A percentile compares a stretch with the other conserved stretches of the same genome.
Evolutionary conservation across 2,113 vertebrate species (phyloP).

Genomic region (Maccullochella peelii): DNA sequence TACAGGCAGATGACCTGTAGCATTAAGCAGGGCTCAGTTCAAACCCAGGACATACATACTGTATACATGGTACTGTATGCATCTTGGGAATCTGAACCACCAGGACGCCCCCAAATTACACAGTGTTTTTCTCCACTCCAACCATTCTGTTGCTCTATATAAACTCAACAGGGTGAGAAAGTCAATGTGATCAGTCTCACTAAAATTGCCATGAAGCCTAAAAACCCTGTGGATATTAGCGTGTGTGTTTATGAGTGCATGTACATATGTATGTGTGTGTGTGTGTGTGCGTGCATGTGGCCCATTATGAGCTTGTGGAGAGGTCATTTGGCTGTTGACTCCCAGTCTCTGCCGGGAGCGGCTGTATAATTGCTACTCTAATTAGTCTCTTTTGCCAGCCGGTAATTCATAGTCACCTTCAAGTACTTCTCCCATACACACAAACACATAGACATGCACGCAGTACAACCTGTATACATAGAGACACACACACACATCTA

Average conservation of each 20-base stretch:
- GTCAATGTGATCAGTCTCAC: slow-evolving; percentile 50
- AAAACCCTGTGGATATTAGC: slow-evolving; percentile 22
- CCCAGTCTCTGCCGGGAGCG: slow-evolving; percentile 70
- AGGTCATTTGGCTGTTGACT: slow-evolving; percentile 80
- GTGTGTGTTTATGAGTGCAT: background rate
- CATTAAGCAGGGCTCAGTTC: background rate
- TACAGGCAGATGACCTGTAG: background rate
- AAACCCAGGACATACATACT: background rate
- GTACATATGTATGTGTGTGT: slow-evolving; percentile 14
- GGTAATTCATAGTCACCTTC: slow-evolving; percentile 81
- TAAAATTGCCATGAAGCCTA: slow-evolving; percentile 31
- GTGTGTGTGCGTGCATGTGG: slow-evolving; percentile 28
- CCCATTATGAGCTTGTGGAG: slow-evolving; percentile 69
- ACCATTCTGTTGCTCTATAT: slow-evolving; percentile 13
- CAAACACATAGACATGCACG: background rate
- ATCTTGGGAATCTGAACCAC: background rate
- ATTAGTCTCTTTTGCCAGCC: slow-evolving; percentile 79
- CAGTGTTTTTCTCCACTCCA: slow-evolving; percentile 11
- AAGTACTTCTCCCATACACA: slow-evolving; percentile 54
- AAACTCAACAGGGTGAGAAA: slow-evolving; percentile 28
- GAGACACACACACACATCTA: slow-evolving; percentile 13
- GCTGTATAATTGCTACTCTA: slow-evolving; percentile 79
- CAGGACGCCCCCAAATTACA: background rate
- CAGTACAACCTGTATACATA: slow-evolving; percentile 9
- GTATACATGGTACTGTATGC: background rate